Conservation (phyloP, 1,140 invertebrate genomes). For the Asbolus verrucosus region DNA sequence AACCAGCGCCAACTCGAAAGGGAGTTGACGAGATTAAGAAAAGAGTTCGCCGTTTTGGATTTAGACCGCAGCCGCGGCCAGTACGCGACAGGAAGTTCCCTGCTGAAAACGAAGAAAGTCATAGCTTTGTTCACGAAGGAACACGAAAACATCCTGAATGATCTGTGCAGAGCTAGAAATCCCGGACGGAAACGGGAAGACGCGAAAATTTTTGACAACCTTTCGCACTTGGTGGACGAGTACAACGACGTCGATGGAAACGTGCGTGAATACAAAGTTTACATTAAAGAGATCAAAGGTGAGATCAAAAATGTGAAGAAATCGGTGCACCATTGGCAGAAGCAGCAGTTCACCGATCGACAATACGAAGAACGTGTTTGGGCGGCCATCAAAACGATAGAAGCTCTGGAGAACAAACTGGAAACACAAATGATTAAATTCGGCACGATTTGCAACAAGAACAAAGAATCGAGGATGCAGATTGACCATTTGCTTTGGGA, state of each 20-base stretch:
- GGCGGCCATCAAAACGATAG: conserved; percentile 70
- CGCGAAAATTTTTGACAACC: conserved; percentile 63
- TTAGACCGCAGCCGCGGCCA: background rate
- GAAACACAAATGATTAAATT: conserved; percentile 81
- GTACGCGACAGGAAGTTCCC: background rate
- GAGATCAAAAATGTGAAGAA: conserved; percentile 62
- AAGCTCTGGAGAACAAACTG: conserved; percentile 77
- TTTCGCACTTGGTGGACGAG: conserved; percentile 50
- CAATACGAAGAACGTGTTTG: conserved; percentile 67
- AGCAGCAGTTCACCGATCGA: conserved; percentile 66
- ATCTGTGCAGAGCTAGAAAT: conserved; percentile 47
- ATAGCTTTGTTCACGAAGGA: conserved; percentile 3
- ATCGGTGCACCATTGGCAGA: conserved; percentile 61
- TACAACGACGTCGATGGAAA: conserved; percentile 60
- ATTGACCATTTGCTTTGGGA: conserved; percentile 84
- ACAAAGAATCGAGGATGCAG: conserved; percentile 77
- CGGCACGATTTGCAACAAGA: conserved; percentile 79
- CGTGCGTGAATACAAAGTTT: conserved; percentile 61
- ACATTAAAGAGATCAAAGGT: conserved; percentile 65
- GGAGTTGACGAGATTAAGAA: conserved; percentile 77
- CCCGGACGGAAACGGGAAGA: conserved; percentile 54
- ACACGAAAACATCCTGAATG: conserved; percentile 1
- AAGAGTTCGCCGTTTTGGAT: background rate
- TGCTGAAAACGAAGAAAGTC: conserved; percentile 1
- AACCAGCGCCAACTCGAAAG: conserved; percentile 78